phyloP scores from a whole-genome alignment of 2,113 vertebrate genomes.

The Paradisaea rubra region DNA sequence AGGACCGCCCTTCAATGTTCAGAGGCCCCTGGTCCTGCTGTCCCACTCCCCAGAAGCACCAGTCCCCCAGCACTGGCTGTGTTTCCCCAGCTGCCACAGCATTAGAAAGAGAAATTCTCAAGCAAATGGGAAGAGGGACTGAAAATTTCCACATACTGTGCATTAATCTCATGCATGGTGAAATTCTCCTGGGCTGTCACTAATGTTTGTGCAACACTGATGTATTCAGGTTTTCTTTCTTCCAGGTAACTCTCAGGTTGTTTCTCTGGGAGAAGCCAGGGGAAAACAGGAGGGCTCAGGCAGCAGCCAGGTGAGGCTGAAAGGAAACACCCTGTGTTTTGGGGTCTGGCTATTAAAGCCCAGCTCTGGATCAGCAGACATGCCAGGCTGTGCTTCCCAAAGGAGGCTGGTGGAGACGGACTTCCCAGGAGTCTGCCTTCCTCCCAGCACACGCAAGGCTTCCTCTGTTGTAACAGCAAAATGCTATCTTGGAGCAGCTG shows the following conservation, averaged over 20 bases:
- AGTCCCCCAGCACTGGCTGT: fast-evolving
- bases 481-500: background rate
- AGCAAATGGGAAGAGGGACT: background rate
- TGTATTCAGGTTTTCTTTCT: background rate
- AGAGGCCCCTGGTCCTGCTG: background rate
- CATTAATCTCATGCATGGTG: background rate
- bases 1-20: background rate
- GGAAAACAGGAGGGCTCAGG: background rate
- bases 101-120: background rate
- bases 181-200: background rate
- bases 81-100: background rate
- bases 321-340: background rate
- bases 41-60: background rate
- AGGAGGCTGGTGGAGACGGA: background rate
- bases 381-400: background rate
- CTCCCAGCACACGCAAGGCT: background rate
- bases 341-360: background rate
- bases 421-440: background rate
- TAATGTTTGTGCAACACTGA: background rate
- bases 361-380: background rate
- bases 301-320: background rate
- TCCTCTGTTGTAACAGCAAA: background rate
- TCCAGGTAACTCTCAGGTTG: background rate
- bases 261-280: background rate
- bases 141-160: background rate